These are phyloP conservation scores for Solea senegalensis DNA, from an alignment of 2,113 vertebrate genomes.

Conservation along the genomic window DNA sequence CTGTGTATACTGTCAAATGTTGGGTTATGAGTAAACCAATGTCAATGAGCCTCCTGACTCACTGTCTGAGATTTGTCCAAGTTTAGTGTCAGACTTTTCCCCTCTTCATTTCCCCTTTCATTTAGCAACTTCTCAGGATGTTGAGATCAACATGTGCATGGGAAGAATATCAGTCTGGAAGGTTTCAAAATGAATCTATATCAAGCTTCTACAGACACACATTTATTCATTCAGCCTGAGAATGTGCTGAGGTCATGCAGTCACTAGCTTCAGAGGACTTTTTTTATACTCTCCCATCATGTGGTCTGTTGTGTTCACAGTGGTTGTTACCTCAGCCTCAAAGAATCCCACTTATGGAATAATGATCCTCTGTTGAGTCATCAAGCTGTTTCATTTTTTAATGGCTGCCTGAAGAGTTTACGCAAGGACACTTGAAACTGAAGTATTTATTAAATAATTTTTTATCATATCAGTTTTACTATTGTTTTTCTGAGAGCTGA, in stretches of 20 bases:
- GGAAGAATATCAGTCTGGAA: constrained; percentile 13
- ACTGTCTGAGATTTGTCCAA: constrained; percentile 25
- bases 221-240: constrained; percentile 7
- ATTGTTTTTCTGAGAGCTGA: not conserved
- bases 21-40: constrained; percentile 3
- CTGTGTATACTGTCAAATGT: not conserved
- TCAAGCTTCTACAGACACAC: not conserved
- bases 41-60: constrained; percentile 29
- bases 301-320: not conserved
- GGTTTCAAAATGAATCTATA: not conserved
- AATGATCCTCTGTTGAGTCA: not conserved
- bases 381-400: not conserved
- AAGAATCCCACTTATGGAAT: not conserved
- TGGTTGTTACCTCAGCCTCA: not conserved
- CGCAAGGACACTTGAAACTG: not conserved
- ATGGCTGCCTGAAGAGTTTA: not conserved
- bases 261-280: no score
- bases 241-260: not conserved
- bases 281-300: no score
- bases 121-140: constrained; percentile 11
- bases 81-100: constrained; percentile 41
- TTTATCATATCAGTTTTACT: not conserved
- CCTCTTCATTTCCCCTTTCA: constrained; percentile 29
- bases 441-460: not conserved
- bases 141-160: constrained; percentile 10